Evolutionary conservation across 2,888 invertebrate genomes (phyloP).

Genomic region (Caradrina kadenii): DNA sequence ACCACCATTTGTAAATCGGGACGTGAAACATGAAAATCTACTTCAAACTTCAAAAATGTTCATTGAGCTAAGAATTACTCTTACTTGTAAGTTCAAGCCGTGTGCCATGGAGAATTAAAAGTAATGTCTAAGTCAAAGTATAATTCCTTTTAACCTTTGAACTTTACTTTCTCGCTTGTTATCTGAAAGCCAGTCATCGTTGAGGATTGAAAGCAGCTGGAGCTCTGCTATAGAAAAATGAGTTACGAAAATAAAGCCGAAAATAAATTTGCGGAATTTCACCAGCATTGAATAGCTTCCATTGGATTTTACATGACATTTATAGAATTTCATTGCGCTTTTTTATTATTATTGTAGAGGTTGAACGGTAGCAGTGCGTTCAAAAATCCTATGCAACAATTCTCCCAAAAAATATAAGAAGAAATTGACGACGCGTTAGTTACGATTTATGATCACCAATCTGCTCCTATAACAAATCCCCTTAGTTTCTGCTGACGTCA

Average conservation of each 20-base stretch:
- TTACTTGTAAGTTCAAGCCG: constrained; percentile 34
- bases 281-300: background rate
- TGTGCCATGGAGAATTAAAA: constrained; percentile 29
- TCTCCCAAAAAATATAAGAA: constrained; percentile 6
- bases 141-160: constrained; percentile 51
- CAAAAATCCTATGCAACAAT: constrained; percentile 9
- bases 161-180: constrained; percentile 28
- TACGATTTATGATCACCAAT: constrained; percentile 37
- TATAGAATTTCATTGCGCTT: constrained; percentile 9
- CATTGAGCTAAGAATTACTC: constrained; percentile 46
- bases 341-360: constrained; percentile 14
- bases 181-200: constrained; percentile 32
- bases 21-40: constrained; percentile 64
- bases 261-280: constrained; percentile 9
- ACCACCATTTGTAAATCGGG: constrained; percentile 55
- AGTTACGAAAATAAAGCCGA: background rate
- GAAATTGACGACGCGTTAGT: constrained; percentile 11
- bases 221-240: constrained; percentile 4
- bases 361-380: background rate
- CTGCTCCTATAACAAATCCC: constrained; percentile 17
- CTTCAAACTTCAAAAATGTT: constrained; percentile 61
- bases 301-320: constrained; percentile 13
- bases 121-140: constrained; percentile 24
- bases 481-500: constrained; percentile 30
- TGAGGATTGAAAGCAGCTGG: constrained; percentile 17